phyloP scores from a whole-genome alignment of 2,888 invertebrate genomes.

The Drosophila peninsularis region DNA sequence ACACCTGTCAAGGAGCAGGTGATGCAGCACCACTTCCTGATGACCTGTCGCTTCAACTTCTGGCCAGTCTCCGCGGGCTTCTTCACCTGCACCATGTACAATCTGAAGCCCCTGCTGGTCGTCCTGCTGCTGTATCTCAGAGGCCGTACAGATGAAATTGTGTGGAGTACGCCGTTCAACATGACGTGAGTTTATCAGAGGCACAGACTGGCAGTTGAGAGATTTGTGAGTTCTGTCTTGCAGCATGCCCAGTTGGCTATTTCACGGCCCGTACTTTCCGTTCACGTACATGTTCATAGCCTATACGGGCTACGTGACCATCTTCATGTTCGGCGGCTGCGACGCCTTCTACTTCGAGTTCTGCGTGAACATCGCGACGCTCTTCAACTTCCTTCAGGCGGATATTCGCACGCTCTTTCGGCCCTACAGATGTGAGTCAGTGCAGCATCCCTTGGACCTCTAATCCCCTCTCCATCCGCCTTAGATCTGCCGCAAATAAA shows the following conservation, averaged over 20 bases:
- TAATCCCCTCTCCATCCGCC: neutral
- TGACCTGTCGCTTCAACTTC: constrained; percentile 73
- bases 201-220: neutral
- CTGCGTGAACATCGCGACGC: constrained; percentile 60
- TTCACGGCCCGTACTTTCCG: constrained; percentile 57
- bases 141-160: constrained; percentile 28
- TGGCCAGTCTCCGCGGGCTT: constrained; percentile 74
- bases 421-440: constrained; percentile 37
- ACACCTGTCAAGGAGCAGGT: constrained; percentile 20
- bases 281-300: constrained; percentile 69
- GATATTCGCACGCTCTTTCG: constrained; percentile 58
- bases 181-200: constrained; percentile 70
- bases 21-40: constrained; percentile 40
- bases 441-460: neutral
- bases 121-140: constrained; percentile 52
- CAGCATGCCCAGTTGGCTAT: constrained; percentile 66
- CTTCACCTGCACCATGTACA: constrained; percentile 66
- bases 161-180: constrained; percentile 74
- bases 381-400: constrained; percentile 58
- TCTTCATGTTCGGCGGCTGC: constrained; percentile 78
- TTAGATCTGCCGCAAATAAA: constrained; percentile 37
- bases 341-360: constrained; percentile 80
- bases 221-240: neutral
- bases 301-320: constrained; percentile 76
- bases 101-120: constrained; percentile 67